These are phyloP conservation scores for Nestor notabilis DNA, from an alignment of 2,113 vertebrate species.

Conservation along the genomic window DNA sequence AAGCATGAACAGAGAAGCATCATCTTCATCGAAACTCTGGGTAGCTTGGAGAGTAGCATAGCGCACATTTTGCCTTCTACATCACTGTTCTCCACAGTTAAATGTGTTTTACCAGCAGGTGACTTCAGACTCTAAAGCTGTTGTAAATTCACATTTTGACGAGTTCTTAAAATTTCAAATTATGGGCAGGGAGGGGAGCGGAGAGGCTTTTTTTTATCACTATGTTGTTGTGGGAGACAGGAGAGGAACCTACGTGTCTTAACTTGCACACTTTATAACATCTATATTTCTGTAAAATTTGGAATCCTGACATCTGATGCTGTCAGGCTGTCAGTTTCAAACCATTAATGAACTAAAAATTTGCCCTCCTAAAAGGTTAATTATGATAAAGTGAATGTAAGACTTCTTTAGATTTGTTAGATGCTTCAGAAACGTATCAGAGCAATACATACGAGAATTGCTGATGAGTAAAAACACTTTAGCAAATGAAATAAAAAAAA, in stretches of 20 bases:
- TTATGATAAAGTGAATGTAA: conserved; percentile 8
- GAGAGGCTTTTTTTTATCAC: background rate
- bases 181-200: background rate
- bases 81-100: background rate
- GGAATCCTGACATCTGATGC: background rate
- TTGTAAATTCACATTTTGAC: background rate
- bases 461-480: conserved; percentile 51
- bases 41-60: background rate
- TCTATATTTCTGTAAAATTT: background rate
- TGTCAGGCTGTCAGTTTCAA: conserved; percentile 6
- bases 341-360: conserved; percentile 36
- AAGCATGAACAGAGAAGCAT: background rate
- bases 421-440: conserved; percentile 54
- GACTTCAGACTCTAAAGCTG: background rate
- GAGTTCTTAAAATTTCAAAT: background rate
- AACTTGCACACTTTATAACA: background rate
- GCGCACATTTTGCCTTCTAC: background rate
- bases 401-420: conserved; percentile 42
- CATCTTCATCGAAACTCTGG: background rate
- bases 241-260: background rate
- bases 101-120: background rate
- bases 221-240: background rate
- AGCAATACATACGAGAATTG: conserved; percentile 50
- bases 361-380: conserved; percentile 9
- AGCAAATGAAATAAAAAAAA: conserved; percentile 24